These are phyloP conservation scores for Oenanthe oenanthe DNA, from an alignment of 2,113 vertebrate genomes.

Conservation along the genomic window DNA sequence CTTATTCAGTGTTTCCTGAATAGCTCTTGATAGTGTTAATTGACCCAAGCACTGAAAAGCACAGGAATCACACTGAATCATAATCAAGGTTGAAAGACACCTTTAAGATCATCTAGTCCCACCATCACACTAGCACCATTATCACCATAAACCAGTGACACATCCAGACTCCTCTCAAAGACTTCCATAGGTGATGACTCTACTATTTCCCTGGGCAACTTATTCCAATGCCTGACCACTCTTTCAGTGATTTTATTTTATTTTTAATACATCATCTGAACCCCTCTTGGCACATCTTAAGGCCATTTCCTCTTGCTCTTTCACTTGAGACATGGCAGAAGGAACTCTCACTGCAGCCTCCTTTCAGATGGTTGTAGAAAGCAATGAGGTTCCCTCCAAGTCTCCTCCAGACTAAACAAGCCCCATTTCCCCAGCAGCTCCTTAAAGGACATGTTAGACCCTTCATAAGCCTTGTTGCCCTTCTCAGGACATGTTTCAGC, in stretches of 20 bases:
- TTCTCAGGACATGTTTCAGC: rapidly evolving
- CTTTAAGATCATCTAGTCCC: neutral
- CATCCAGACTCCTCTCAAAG: neutral
- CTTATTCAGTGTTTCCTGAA: neutral
- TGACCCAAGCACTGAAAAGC: neutral
- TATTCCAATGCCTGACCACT: no score
- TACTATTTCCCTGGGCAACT: neutral
- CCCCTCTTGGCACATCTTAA: neutral
- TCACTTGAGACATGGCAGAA: neutral
- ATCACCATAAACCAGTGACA: neutral
- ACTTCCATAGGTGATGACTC: neutral
- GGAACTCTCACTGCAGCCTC: neutral
- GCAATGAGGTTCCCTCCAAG: neutral
- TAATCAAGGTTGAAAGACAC: neutral
- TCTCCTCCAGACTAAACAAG: neutral
- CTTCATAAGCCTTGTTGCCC: neutral
- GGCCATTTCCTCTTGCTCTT: neutral
- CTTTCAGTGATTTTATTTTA: neutral
- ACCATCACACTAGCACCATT: neutral
- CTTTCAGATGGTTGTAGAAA: neutral
- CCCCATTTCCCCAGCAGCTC: neutral
- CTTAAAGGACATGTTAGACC: neutral
- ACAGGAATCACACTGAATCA: neutral
- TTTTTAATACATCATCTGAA: neutral
- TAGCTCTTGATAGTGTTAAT: neutral